phyloP scores from a whole-genome alignment of 2,797 vertebrate species.

The Propithecus perrieri region DNA sequence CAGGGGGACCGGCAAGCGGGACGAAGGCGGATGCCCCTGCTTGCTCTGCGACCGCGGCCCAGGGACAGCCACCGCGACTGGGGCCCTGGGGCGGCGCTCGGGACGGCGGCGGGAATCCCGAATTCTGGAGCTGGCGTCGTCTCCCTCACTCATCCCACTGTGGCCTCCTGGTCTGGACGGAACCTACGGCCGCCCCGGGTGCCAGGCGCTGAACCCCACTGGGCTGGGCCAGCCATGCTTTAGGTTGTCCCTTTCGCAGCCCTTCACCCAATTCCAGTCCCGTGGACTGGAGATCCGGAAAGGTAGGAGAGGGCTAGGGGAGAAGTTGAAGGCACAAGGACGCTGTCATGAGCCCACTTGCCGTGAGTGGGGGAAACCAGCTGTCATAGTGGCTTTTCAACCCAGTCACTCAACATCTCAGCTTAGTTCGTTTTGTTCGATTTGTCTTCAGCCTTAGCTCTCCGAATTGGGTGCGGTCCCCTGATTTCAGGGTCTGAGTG shows the following conservation, averaged over 20 bases:
- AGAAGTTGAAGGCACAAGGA: neutral
- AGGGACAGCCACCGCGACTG: neutral
- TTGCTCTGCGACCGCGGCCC: no score
- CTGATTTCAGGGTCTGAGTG: neutral
- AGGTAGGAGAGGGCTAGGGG: neutral
- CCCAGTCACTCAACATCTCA: neutral
- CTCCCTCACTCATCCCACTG: neutral
- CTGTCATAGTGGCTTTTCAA: neutral
- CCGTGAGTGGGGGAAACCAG: neutral
- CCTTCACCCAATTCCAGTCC: neutral
- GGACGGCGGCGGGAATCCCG: rapidly evolving
- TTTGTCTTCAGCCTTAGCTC: neutral
- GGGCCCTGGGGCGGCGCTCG: neutral
- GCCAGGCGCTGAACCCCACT: neutral
- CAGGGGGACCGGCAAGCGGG: rapidly evolving
- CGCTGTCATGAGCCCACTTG: neutral
- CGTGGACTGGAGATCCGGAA: neutral
- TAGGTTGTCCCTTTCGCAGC: neutral
- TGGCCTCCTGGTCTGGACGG: neutral
- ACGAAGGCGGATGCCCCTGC: rapidly evolving
- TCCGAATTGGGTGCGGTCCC: neutral
- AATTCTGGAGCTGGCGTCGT: no score
- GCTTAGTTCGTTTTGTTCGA: neutral
- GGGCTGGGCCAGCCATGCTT: rapidly evolving
- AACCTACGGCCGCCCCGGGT: neutral